Percentiles rank a stretch among this genome's conserved stretches.
Conservation (phyloP, 2,113 vertebrate genomes). For the Salvelinus sp. region DNA sequence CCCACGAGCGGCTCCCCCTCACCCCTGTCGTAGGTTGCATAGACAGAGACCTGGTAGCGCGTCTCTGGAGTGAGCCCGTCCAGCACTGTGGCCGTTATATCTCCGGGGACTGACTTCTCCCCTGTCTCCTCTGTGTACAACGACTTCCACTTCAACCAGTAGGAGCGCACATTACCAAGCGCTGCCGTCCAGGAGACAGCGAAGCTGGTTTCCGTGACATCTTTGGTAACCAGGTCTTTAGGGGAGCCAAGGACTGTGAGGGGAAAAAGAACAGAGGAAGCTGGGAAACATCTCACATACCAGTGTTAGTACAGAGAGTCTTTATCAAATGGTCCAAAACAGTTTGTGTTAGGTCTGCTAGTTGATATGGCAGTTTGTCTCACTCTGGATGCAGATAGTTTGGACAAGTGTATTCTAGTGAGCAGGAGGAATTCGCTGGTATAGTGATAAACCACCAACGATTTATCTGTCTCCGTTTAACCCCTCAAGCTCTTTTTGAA, state of each 20-base stretch:
- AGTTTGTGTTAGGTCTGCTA: background rate
- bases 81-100: slow-evolving; percentile 79
- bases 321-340: background rate
- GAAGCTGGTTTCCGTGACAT: slow-evolving; percentile 90
- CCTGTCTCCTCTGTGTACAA: slow-evolving; percentile 84
- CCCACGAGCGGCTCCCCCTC: slow-evolving; percentile 86
- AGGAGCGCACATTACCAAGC: slow-evolving; percentile 85
- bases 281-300: background rate
- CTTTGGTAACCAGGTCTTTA: slow-evolving; percentile 84
- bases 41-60: slow-evolving; percentile 89
- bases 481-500: slow-evolving; percentile 50
- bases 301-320: background rate
- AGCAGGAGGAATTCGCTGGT: slow-evolving; percentile 31
- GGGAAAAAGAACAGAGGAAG: slow-evolving; percentile 5
- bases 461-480: slow-evolving; percentile 51
- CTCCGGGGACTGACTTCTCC: slow-evolving; percentile 83
- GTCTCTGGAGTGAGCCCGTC: slow-evolving; percentile 92
- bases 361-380: background rate
- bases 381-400: background rate
- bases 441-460: slow-evolving; percentile 34
- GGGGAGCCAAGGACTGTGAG: slow-evolving; percentile 87
- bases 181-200: slow-evolving; percentile 87
- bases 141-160: slow-evolving; percentile 90
- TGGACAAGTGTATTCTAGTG: background rate
- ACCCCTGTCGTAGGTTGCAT: slow-evolving; percentile 84